A percentile compares a stretch with the other conserved stretches of the same genome.
Conservation (phyloP, 2,888 invertebrate genomes). For the Dicranocentrus wangi region DNA sequence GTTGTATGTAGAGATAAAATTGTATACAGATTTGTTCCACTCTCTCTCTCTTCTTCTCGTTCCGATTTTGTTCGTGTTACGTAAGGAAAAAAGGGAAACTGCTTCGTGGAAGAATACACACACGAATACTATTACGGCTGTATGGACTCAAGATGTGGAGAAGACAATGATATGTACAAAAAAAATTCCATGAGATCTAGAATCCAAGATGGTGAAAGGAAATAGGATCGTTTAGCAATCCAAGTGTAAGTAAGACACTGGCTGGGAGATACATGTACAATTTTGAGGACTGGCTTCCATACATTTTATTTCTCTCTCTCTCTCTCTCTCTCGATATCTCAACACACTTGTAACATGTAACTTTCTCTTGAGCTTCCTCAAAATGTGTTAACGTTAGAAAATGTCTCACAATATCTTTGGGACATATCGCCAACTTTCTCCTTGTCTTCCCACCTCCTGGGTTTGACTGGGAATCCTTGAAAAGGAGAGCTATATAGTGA, state of each 20-base stretch:
- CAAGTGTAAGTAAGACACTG: constrained; percentile 50
- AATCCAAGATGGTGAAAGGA: constrained; percentile 42
- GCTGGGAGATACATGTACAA: not conserved
- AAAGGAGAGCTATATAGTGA: too few relatives aligned
- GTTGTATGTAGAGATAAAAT: constrained; percentile 34
- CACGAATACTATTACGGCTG: too few relatives aligned
- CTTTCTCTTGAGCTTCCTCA: too few relatives aligned
- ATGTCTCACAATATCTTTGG: not conserved
- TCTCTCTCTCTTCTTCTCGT: constrained; percentile 35
- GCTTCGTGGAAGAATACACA: too few relatives aligned
- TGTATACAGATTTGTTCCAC: constrained; percentile 62
- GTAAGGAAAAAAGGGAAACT: too few relatives aligned
- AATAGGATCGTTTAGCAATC: constrained; percentile 55
- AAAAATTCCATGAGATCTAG: constrained; percentile 9
- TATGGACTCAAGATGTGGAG: not conserved
- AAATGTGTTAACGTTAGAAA: not conserved
- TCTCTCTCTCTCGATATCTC: not conserved
- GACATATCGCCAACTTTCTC: too few relatives aligned
- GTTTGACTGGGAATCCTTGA: too few relatives aligned
- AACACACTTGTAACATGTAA: constrained; percentile 23
- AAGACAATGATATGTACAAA: not conserved
- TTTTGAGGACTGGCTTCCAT: too few relatives aligned
- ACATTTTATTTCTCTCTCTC: too few relatives aligned
- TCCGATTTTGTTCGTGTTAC: constrained; percentile 35
- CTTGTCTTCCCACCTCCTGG: too few relatives aligned